Evolutionary conservation across 2,888 invertebrate genomes (phyloP), one percentile per base, ranked within the genome.

Genomic region (Oligia fasciuncula): DNA sequence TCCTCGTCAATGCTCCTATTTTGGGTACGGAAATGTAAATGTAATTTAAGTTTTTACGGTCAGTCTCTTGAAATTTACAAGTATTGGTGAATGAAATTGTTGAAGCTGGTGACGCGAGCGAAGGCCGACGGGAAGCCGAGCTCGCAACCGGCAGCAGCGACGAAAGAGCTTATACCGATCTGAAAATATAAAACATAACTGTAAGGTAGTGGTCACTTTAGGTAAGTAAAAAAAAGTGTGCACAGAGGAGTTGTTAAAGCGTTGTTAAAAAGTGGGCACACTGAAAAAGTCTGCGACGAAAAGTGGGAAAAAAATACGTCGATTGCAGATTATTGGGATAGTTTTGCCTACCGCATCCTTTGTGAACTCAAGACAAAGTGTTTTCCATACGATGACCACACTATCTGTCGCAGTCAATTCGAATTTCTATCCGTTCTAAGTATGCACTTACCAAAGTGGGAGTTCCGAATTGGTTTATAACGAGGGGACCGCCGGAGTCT

Each of bases 141-240:
- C 74, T 94, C 88, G 87, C 94, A 94, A 13, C 92, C 93, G 8
- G 60, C 70, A 0, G 43, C 6, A 0, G 94, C 93, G 4, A 93
- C 95, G 83, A 95, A 95, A 0, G 94, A 95, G 46, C 92, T 94
- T 80, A 95, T 81, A n/a, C 95, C 95, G 46, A 94, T 86, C 95
- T 95, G 91, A 19, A 81, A 88, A 51, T 40, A 49, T 14, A 49
- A 49, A 49, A 49, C 13, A 49, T 4, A 49, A 49, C 49, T 49
- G 2, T 49, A 46, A 46, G 46, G 46, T 46, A 46, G 11, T 23
- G 9, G n/a, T 3, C 19, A 23, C 29, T 19, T 9, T 5, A 19
- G 14, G 49, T 19, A 29, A 68, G 17, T 23, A 19, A 49, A n/a
- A 40, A 35, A 35, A 35, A 57, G 2, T 75, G n/a, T 29, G 19